These are phyloP conservation scores for Poecilia wingei DNA, from an alignment of 2,797 vertebrate species.

Conservation along the genomic window DNA sequence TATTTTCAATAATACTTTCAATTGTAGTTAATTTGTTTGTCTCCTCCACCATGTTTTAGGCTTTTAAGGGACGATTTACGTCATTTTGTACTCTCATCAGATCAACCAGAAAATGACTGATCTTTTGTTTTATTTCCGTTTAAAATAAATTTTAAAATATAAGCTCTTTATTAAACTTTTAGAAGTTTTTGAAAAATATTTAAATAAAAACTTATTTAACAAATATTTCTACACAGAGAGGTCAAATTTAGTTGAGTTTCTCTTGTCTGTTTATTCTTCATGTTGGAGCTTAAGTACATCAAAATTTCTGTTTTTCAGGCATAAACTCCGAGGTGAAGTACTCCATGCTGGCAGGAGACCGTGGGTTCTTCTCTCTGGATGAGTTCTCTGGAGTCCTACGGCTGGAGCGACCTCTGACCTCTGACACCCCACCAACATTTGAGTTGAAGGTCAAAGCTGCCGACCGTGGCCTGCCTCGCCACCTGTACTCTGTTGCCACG, in stretches of 20 bases:
- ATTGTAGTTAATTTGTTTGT: not conserved
- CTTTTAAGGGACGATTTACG: not conserved
- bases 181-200: not conserved
- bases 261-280: not conserved
- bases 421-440: slow-evolving; percentile 80
- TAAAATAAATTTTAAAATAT: not conserved
- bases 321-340: slow-evolving; percentile 93
- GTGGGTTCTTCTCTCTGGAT: slow-evolving; percentile 92
- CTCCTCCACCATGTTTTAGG: not conserved
- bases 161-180: not conserved
- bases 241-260: not conserved
- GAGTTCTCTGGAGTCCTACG: slow-evolving; percentile 91
- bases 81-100: not conserved
- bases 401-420: slow-evolving; percentile 86
- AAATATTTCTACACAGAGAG: not conserved
- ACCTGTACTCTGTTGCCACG: slow-evolving; percentile 86
- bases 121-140: not conserved
- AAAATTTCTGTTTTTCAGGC: slow-evolving; percentile 71
- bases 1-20: not conserved
- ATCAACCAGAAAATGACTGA: not conserved
- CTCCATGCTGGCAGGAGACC: slow-evolving; percentile 85
- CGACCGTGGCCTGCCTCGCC: slow-evolving; percentile 86
- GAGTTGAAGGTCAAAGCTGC: slow-evolving; percentile 91
- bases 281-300: not conserved
- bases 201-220: not conserved